Evolutionary conservation across 2,113 vertebrate species (phyloP).

Genomic region (Lethenteron camtschaticum): DNA sequence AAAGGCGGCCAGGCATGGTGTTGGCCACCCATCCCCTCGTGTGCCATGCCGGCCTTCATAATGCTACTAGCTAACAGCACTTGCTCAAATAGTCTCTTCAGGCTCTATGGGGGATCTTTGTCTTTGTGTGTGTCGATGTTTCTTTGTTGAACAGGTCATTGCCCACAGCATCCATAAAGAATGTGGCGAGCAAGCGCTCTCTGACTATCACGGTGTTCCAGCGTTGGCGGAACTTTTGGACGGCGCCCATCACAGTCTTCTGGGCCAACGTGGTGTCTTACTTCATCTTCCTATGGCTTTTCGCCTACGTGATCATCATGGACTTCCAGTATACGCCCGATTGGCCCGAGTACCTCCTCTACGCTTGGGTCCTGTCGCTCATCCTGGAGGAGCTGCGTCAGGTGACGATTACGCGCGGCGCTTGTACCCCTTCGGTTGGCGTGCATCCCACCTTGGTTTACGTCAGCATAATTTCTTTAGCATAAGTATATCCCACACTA

Average conservation of each 20-base stretch:
- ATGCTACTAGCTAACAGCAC: no score
- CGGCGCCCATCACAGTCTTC: constrained; percentile 51
- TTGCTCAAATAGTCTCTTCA: background rate
- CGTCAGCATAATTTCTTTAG: background rate
- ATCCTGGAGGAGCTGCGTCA: constrained; percentile 70
- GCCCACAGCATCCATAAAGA: no score
- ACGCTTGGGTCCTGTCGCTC: constrained; percentile 61
- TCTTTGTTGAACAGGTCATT: background rate
- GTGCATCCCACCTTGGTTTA: no score
- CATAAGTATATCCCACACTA: background rate
- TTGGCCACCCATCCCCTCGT: no score
- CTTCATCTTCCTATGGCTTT: constrained; percentile 68
- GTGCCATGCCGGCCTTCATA: no score
- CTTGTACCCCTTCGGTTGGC: no score
- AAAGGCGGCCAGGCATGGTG: no score
- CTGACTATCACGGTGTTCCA: no score
- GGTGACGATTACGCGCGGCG: constrained; percentile 21
- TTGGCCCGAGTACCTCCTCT: constrained; percentile 39
- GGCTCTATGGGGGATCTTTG: background rate
- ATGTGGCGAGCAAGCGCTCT: no score
- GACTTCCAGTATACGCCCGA: constrained; percentile 62
- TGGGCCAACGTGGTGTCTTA: constrained; percentile 64
- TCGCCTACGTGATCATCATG: constrained; percentile 57
- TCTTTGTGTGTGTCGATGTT: background rate
- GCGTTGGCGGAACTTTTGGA: constrained; percentile 33